Conservation (phyloP, 2,888 invertebrate species). For the Stenchaetothrips biformis region DNA sequence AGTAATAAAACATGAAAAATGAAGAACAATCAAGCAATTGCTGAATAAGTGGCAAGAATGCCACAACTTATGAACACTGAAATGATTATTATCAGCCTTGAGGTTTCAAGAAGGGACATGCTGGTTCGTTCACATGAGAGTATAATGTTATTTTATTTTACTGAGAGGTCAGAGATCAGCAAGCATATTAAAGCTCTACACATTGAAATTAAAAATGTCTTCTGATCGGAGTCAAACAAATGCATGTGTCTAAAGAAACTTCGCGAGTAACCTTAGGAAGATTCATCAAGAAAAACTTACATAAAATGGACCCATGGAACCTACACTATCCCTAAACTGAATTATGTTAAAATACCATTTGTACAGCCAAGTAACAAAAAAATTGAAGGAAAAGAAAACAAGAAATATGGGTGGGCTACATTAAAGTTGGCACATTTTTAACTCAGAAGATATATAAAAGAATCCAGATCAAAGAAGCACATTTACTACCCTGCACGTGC, state of each 20-base stretch:
- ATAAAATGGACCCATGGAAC: slow-evolving; percentile 12
- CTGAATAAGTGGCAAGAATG: no score
- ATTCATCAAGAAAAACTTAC: not conserved
- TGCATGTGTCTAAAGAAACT: not conserved
- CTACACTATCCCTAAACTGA: not conserved
- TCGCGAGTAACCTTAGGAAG: not conserved
- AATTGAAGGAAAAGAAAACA: no score
- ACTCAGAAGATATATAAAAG: not conserved
- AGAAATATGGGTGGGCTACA: not conserved
- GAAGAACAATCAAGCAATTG: no score
- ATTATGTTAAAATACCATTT: not conserved
- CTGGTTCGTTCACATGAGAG: no score
- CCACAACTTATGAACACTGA: no score
- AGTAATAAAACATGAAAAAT: no score
- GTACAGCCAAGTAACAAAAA: no score
- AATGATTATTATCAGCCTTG: no score
- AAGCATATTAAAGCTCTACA: not conserved
- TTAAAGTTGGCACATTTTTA: not conserved
- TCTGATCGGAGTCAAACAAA: not conserved
- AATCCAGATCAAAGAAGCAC: not conserved
- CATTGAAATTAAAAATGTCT: not conserved
- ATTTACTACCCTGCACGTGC: not conserved
- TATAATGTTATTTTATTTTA: not conserved
- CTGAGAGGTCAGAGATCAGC: slow-evolving; percentile 1
- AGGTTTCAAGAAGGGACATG: no score